Base-by-base conservation (phyloP, 2,888 invertebrate genomes). In the Tachystola acroxantha region DNA sequence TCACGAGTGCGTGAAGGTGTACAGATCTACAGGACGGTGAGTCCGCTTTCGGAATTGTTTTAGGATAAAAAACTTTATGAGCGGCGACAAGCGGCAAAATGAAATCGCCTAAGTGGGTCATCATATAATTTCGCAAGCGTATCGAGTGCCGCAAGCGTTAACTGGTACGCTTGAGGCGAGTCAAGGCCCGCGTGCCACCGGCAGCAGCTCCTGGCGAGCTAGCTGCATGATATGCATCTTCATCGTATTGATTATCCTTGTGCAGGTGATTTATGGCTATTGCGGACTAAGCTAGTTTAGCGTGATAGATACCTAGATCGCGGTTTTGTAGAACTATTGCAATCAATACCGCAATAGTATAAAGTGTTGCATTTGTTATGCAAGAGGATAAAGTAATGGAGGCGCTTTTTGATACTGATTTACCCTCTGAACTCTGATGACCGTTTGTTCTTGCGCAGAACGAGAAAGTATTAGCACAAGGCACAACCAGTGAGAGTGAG, bases 121-220 rank as follows among this genome's bases (percentile, higher is more conserved):
- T 82, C 78, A 79, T 75, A 80, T 71, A 75, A 84, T 86, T 84
- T 86, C 81, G 80, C 80, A 85, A 84, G 72, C 76, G 73, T 79
- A 82, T 78, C 73, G 80, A 82, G 74, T 80, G 79, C 79, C 69
- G 80, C 79, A 79, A 82, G 78, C 78, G 73, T 78, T 67, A 77
- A 81, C 80, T 81, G 74, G 80, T 79, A 75, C 74, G 74, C 69
- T 58, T 48, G 71, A 70, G 72, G 67, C 78, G 55, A 82, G 74
- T 81, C 85, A 84, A 82, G 85, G 81, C 72, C 70, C 58, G 56
- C 42, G 48, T 52, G 48, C 56, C 62, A 64, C 53, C 59, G 68
- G 66, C 67, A 70, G 64, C 67, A 37, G 59, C 63, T 67, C 64
- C 64, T 67, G 70, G 42, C 51, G 45, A 44, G 36, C 47, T 38